Conservation (phyloP, 2,113 vertebrate species). For the Caranx ignobilis region DNA sequence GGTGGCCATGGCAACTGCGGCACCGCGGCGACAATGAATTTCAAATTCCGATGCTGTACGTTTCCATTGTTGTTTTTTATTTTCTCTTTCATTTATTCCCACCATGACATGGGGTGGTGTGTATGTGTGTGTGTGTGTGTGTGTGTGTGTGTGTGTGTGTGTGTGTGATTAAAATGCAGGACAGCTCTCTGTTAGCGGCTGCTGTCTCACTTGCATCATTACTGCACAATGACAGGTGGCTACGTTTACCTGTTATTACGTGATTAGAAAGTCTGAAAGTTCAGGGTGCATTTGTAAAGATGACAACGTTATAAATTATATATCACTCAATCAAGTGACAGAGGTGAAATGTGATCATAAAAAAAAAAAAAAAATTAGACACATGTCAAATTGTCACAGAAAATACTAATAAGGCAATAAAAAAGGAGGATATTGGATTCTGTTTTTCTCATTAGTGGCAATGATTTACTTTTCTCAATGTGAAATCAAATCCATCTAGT, state of each 20-base stretch:
- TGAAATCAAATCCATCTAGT: constrained; percentile 50
- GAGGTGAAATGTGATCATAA: constrained; percentile 27
- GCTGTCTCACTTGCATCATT: constrained; percentile 49
- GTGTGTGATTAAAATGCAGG: constrained; percentile 67
- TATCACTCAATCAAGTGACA: constrained; percentile 43
- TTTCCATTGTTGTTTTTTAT: constrained; percentile 65
- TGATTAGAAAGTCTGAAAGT: constrained; percentile 38
- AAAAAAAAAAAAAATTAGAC: constrained; percentile 28
- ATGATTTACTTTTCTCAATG: constrained; percentile 43
- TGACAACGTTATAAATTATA: constrained; percentile 44
- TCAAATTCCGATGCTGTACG: constrained; percentile 52
- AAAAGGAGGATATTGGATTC: constrained; percentile 14
- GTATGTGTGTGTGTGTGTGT: too few relatives aligned
- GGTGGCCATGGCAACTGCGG: constrained; percentile 75
- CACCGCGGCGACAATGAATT: constrained; percentile 46
- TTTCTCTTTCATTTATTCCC: constrained; percentile 63
- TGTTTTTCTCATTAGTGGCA: constrained; percentile 14
- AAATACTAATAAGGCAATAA: constrained; percentile 47
- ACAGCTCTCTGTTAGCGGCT: constrained; percentile 59
- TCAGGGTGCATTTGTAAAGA: constrained; percentile 37
- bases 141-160: not conserved
- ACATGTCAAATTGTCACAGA: constrained; percentile 39
- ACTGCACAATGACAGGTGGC: constrained; percentile 58
- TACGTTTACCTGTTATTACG: constrained; percentile 44
- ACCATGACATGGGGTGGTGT: constrained; percentile 29